Conservation (phyloP, 2,888 invertebrate genomes). For the Platynereis dumerilii region DNA sequence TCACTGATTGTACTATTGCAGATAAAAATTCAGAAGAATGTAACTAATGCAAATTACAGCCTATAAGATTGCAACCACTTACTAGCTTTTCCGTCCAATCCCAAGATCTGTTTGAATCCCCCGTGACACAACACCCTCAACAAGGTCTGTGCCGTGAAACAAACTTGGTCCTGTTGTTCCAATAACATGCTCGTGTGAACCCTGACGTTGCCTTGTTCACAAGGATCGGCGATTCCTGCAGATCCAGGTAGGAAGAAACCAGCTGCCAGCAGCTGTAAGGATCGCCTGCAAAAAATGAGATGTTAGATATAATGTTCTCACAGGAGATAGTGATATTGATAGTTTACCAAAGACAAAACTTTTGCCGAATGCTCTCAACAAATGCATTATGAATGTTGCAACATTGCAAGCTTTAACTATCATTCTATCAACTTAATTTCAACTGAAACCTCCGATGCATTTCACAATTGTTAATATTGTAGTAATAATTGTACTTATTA, state of each 20-base stretch:
- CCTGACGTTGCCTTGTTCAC: constrained; percentile 82
- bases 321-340: not conserved
- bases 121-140: constrained; percentile 87
- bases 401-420: too few relatives aligned
- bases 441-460: too few relatives aligned
- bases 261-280: constrained; percentile 88
- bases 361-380: not conserved
- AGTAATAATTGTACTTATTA: too few relatives aligned
- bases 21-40: too few relatives aligned
- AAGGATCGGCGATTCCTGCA: constrained; percentile 84
- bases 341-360: not conserved
- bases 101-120: constrained; percentile 85
- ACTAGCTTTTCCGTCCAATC: constrained; percentile 70
- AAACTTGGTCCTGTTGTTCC: constrained; percentile 87
- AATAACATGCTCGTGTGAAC: constrained; percentile 89
- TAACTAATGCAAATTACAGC: too few relatives aligned
- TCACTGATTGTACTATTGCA: too few relatives aligned
- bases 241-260: constrained; percentile 94
- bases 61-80: too few relatives aligned
- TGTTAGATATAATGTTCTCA: not conserved
- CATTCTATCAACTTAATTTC: too few relatives aligned
- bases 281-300: constrained; percentile 68
- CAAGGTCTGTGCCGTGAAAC: constrained; percentile 91
- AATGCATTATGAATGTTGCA: not conserved
- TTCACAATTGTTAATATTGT: too few relatives aligned